A percentile compares a stretch with the other conserved stretches of the same genome.
phyloP scores from a whole-genome alignment of 2,113 vertebrate genomes.

The Gymnarchus niloticus region DNA sequence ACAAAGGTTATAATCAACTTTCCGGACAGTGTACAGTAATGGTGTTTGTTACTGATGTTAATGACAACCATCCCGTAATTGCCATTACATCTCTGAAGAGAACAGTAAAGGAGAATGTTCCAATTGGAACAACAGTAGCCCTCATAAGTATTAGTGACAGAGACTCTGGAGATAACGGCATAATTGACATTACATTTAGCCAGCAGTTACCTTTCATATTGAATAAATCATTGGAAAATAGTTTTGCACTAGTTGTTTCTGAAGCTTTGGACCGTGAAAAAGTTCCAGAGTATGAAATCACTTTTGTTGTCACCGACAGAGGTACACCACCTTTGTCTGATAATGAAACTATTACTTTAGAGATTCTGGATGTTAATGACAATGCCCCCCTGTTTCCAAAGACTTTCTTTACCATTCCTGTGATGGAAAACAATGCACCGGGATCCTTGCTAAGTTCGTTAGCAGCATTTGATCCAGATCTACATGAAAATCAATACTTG shows the following conservation, averaged over 20 bases:
- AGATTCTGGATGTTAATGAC: conserved; percentile 55
- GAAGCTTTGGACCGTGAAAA: conserved; percentile 43
- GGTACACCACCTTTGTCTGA: conserved; percentile 37
- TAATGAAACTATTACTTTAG: conserved; percentile 44
- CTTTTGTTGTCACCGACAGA: conserved; percentile 44
- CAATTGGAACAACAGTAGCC: conserved; percentile 31
- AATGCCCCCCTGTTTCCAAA: conserved; percentile 45
- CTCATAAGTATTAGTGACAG: conserved; percentile 45
- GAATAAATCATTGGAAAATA: conserved; percentile 32
- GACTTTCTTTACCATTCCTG: conserved; percentile 40
- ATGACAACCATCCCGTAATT: conserved; percentile 53
- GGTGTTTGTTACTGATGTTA: conserved; percentile 50
- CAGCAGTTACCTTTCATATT: conserved; percentile 37
- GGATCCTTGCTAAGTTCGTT: conserved; percentile 40
- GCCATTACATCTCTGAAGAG: conserved; percentile 31
- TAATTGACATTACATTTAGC: conserved; percentile 45
- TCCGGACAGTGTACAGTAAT: conserved; percentile 51
- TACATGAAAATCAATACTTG: conserved; percentile 68
- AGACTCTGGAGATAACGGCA: conserved; percentile 57
- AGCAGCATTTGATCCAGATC: conserved; percentile 54
- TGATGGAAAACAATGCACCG: conserved; percentile 44
- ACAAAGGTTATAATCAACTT: conserved; percentile 48
- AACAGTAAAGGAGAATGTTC: conserved; percentile 3
- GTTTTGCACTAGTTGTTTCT: conserved; percentile 39
- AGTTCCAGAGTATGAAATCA: conserved; percentile 43